These are phyloP conservation scores for Chionodraco myersi DNA, from an alignment of 2,113 vertebrate genomes.

Conservation along the genomic window DNA sequence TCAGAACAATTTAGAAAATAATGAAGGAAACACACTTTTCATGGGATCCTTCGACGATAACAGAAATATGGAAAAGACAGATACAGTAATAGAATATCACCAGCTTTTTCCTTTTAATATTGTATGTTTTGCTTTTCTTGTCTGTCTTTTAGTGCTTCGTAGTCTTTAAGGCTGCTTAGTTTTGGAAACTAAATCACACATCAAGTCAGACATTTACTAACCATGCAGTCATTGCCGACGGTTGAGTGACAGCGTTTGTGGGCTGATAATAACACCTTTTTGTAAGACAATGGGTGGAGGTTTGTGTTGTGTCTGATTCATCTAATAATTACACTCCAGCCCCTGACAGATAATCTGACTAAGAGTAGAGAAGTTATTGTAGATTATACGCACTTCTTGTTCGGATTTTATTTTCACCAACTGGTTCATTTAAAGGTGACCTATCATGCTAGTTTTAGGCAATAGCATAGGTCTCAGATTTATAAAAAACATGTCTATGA, in stretches of 20 bases:
- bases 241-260: background rate
- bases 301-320: background rate
- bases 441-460: too few species aligned
- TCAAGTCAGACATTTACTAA: background rate
- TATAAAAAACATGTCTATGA: too few species aligned
- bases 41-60: too few species aligned
- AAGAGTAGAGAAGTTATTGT: background rate
- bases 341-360: background rate
- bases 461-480: too few species aligned
- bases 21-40: background rate
- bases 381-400: too few species aligned
- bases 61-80: too few species aligned
- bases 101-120: too few species aligned
- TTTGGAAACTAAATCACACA: background rate
- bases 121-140: background rate
- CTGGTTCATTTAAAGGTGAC: too few species aligned
- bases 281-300: background rate
- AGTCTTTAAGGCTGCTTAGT: background rate
- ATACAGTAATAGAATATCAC: too few species aligned
- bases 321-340: background rate
- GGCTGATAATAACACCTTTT: background rate
- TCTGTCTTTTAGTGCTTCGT: background rate
- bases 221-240: conserved; percentile 4
- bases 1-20: background rate
- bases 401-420: too few species aligned